A percentile compares a stretch with the other conserved stretches of the same genome.
Conservation (phyloP, 2,888 invertebrate species). For the Bellardia bayeri region DNA sequence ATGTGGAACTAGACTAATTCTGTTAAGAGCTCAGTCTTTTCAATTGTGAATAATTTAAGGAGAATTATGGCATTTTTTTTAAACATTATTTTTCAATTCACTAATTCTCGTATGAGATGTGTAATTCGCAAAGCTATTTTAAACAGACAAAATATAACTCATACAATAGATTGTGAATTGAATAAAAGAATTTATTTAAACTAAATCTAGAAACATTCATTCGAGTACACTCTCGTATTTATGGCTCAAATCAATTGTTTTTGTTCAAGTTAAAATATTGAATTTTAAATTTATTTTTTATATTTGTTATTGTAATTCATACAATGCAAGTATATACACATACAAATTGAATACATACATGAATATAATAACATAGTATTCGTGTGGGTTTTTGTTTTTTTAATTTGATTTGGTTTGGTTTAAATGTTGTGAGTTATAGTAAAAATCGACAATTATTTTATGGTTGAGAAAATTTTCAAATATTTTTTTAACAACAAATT, state of each 20-base stretch:
- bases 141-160: too few relatives aligned
- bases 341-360: neutral
- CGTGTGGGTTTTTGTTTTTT: conserved; percentile 14
- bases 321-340: conserved; percentile 12
- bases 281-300: conserved; percentile 39
- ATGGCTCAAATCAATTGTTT: conserved; percentile 43
- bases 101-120: too few relatives aligned
- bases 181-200: too few relatives aligned
- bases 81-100: too few relatives aligned
- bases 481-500: conserved; percentile 52
- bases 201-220: neutral
- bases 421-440: conserved; percentile 35
- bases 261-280: conserved; percentile 43
- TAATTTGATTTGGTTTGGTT: conserved; percentile 15
- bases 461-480: conserved; percentile 69
- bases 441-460: conserved; percentile 68
- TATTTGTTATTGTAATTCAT: conserved; percentile 45
- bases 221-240: conserved; percentile 27
- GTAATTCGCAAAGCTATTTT: too few relatives aligned
- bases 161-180: too few relatives aligned
- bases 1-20: too few relatives aligned
- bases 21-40: too few relatives aligned
- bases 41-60: too few relatives aligned
- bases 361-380: neutral
- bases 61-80: too few relatives aligned